A percentile compares a stretch with the other conserved stretches of the same genome.
phyloP scores from a whole-genome alignment of 2,113 vertebrate genomes.

The Phylloscopus trochilus region DNA sequence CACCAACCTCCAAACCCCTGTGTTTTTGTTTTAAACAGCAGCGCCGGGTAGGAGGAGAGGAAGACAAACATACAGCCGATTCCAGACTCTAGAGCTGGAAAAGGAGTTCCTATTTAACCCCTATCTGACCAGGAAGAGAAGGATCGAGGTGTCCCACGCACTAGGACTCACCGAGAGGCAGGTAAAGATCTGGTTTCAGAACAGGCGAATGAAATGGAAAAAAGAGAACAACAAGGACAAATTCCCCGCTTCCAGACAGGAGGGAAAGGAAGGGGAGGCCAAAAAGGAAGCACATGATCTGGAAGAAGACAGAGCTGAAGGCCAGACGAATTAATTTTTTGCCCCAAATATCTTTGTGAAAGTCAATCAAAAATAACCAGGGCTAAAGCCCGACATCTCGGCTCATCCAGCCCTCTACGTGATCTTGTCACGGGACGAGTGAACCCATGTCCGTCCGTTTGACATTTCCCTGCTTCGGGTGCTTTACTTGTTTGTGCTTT shows the following conservation, averaged over 20 bases:
- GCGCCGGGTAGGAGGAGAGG: conserved; percentile 84
- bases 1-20: not conserved
- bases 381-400: not conserved
- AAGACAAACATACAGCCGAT: conserved; percentile 86
- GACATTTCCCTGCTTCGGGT: conserved; percentile 45
- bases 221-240: conserved; percentile 88
- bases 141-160: conserved; percentile 85
- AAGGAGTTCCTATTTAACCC: conserved; percentile 88
- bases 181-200: conserved; percentile 88
- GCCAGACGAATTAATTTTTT: conserved; percentile 65
- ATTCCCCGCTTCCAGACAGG: conserved; percentile 79
- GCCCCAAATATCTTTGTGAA: conserved; percentile 12
- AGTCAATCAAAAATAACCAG: conserved; percentile 40
- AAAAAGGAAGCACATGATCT: conserved; percentile 74
- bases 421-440: conserved; percentile 35
- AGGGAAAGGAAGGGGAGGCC: conserved; percentile 75
- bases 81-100: conserved; percentile 85
- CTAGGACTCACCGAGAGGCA: conserved; percentile 84
- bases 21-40: conserved; percentile 76
- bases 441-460: conserved; percentile 43
- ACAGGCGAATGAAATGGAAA: conserved; percentile 88
- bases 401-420: not conserved
- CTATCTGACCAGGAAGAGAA: conserved; percentile 85
- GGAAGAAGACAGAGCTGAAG: conserved; percentile 68
- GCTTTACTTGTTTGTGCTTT: conserved; percentile 24